phyloP scores from a whole-genome alignment of 2,888 invertebrate species.

The Heliconius sara region DNA sequence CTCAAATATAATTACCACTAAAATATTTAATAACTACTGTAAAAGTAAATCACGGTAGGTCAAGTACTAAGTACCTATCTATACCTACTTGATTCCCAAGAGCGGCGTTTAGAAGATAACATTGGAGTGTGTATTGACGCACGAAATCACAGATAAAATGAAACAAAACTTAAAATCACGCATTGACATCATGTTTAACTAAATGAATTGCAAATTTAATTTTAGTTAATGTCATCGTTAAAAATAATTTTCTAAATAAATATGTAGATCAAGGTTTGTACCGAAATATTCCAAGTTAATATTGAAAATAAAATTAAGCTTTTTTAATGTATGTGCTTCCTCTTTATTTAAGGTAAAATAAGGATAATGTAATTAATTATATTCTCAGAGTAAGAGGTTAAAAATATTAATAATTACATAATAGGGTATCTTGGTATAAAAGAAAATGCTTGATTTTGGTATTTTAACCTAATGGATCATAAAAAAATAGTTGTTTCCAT shows the following conservation, averaged over 20 bases:
- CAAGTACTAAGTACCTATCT: not conserved
- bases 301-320: not conserved
- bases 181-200: constrained; percentile 6
- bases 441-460: not conserved
- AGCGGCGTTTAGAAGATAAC: constrained; percentile 36
- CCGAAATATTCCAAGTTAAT: not conserved
- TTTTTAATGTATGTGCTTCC: not conserved
- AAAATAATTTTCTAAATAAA: not conserved
- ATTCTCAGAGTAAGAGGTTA: not conserved
- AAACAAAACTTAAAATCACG: constrained; percentile 26
- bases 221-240: not conserved
- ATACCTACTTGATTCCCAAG: constrained; percentile 2
- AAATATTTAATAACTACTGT: not conserved
- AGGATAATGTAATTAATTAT: not conserved
- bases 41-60: constrained; percentile 2
- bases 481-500: not conserved
- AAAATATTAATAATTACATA: not conserved
- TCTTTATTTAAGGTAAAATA: not conserved
- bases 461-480: too few species aligned
- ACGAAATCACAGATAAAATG: constrained; percentile 21
- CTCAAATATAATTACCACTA: not conserved
- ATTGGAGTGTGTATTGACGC: constrained; percentile 36
- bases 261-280: not conserved
- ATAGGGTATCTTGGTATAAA: not conserved
- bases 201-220: constrained; percentile 12